Conservation (phyloP, 2,888 invertebrate species). For the Pollenia amentaria region DNA sequence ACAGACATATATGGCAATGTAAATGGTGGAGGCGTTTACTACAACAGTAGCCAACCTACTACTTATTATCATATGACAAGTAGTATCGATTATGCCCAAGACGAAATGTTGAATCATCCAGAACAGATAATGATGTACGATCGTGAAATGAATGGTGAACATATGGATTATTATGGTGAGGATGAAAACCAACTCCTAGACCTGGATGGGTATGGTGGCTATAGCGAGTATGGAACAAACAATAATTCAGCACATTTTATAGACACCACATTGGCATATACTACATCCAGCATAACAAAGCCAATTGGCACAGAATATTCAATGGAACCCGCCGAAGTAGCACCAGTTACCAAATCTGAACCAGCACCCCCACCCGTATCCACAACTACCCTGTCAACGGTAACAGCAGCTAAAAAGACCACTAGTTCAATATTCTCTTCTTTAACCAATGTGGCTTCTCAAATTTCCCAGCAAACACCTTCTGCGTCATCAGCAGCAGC, state of each 20-base stretch:
- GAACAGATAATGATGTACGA: conserved; percentile 41
- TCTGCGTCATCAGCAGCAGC: conserved; percentile 37
- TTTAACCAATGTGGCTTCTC: conserved; percentile 74
- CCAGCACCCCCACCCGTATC: conserved; percentile 25
- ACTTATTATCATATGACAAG: conserved; percentile 64
- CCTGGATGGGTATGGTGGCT: conserved; percentile 54
- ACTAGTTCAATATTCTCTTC: conserved; percentile 75
- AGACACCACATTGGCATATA: not conserved
- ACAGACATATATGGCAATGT: not conserved
- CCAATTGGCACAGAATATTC: not conserved
- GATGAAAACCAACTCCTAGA: conserved; percentile 35
- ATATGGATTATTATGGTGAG: conserved; percentile 9
- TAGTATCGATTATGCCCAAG: conserved; percentile 63
- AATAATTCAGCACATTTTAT: conserved; percentile 52
- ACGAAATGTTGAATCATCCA: conserved; percentile 21
- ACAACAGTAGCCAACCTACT: conserved; percentile 56
- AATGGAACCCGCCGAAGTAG: not conserved
- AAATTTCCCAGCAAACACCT: conserved; percentile 72
- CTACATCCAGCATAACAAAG: not conserved
- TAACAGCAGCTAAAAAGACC: conserved; percentile 65
- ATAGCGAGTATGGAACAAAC: conserved; percentile 76
- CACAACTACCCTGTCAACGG: conserved; percentile 8
- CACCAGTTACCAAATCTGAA: not conserved
- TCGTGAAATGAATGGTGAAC: not conserved
- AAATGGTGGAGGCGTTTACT: conserved; percentile 24